A percentile compares a stretch with the other conserved stretches of the same genome.
Conservation (phyloP, 2,888 invertebrate species). For the Caenorhabditis japonica region DNA sequence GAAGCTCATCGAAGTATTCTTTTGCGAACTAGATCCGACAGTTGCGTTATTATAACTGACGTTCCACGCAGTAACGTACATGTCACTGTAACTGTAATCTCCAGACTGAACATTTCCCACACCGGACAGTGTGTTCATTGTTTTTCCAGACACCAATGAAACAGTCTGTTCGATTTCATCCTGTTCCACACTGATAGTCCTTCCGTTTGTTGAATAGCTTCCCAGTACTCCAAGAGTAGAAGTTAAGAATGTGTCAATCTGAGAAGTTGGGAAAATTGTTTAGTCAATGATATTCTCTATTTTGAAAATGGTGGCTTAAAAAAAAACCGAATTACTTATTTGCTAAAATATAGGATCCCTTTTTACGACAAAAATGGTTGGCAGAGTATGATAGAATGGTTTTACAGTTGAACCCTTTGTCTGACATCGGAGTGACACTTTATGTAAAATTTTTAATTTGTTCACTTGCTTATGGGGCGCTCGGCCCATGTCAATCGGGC, state of each 20-base stretch:
- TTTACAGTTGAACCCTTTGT: no score
- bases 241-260: constrained; percentile 13
- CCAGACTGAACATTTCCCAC: constrained; percentile 34
- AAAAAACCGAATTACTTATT: no score
- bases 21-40: constrained; percentile 15
- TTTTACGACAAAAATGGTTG: no score
- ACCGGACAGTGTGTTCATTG: constrained; percentile 21
- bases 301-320: no score
- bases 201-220: constrained; percentile 18
- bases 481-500: no score
- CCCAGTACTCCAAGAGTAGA: constrained; percentile 23
- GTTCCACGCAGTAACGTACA: constrained; percentile 53
- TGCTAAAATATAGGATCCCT: no score
- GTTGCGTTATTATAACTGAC: constrained; percentile 35
- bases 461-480: no score
- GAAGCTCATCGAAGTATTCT: constrained; percentile 39
- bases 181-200: constrained; percentile 22
- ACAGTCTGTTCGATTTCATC: constrained; percentile 14
- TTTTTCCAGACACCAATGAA: constrained; percentile 15
- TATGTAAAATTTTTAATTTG: no score
- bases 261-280: no score
- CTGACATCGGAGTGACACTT: no score
- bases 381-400: no score
- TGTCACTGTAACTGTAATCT: constrained; percentile 29
- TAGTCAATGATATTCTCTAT: no score